Evolutionary conservation across 1,140 invertebrate species (phyloP), one percentile per base, ranked within the genome.

Genomic region (Diorhabda elongata): DNA sequence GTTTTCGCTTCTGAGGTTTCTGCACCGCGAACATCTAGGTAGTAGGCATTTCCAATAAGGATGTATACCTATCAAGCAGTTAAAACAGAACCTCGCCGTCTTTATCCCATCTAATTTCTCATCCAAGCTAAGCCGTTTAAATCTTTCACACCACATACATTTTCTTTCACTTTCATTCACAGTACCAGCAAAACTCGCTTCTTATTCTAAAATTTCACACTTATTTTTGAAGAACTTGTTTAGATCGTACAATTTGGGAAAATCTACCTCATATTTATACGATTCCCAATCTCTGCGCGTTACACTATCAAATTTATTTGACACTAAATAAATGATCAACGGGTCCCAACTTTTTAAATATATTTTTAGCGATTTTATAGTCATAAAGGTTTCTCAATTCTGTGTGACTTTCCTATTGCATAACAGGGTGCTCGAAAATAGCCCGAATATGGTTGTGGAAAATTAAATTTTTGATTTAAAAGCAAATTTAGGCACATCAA

Each of bases 361-460:
- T 26, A 26, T 65, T 58, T 44, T 44, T 60, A 67, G 44, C 6
- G 41, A 26, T 61, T 61, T 11, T 43, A 67, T n/a, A 41, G 66
- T 61, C 58, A 42, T 42, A 9, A 61, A 67, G 42, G n/a, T 43
- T 44, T 67, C 58, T 44, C 11, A 58, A 26, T 44, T 67, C 66
- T 62, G 8, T 52, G 45, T 64, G 57, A 11, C 63, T 66, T 52
- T 69, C 68, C n/a, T 52, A 47, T 7, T 4, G 58, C 42, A 69
- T 9, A n/a, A 6, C 44, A 26, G 61, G 42, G 3, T 11, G 5
- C 11, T 69, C 68, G 42, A 64, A 56, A 45, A 58, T 45, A 9
- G 11, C 26, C 42, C 61, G 59, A 26, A 69, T 61, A 58, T 69
- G 64, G 61, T 65, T 69, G 44, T 69, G 64, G 41, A 69, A 66